phyloP scores from a whole-genome alignment of 2,888 invertebrate genomes.

The Spicauda simplicius region DNA sequence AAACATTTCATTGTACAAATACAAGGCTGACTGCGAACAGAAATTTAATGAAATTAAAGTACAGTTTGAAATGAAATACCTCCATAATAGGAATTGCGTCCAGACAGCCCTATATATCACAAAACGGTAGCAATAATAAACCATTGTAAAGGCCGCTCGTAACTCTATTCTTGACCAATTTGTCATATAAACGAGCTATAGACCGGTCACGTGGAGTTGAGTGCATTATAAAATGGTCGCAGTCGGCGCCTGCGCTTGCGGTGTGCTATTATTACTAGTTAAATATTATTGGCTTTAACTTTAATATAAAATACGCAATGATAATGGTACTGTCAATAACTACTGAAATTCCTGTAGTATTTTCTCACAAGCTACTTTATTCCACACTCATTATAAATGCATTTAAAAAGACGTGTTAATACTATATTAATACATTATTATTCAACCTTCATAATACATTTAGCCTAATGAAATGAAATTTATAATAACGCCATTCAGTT shows the following conservation, averaged over 20 bases:
- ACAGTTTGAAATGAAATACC: background rate
- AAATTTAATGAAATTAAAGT: background rate
- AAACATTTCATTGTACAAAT: conserved; percentile 5
- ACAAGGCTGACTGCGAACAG: background rate
- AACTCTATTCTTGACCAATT: conserved; percentile 59
- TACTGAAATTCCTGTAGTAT: too few relatives aligned
- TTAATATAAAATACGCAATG: background rate
- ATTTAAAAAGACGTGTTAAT: too few relatives aligned
- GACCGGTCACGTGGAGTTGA: background rate
- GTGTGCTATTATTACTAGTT: too few relatives aligned
- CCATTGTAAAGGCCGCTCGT: conserved; percentile 46
- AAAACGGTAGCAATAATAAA: conserved; percentile 51
- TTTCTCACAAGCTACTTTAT: background rate
- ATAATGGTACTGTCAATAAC: too few relatives aligned
- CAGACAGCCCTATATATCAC: conserved; percentile 44
- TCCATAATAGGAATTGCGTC: background rate
- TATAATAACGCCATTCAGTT: background rate
- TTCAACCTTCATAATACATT: conserved; percentile 4
- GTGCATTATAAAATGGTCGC: conserved; percentile 2
- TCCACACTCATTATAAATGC: background rate
- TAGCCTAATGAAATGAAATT: background rate
- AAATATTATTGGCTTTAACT: background rate
- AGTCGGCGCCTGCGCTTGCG: background rate
- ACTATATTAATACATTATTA: background rate
- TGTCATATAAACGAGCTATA: conserved; percentile 45